Conservation (phyloP, 2,888 invertebrate species). For the Lamellibrachia satsuma region DNA sequence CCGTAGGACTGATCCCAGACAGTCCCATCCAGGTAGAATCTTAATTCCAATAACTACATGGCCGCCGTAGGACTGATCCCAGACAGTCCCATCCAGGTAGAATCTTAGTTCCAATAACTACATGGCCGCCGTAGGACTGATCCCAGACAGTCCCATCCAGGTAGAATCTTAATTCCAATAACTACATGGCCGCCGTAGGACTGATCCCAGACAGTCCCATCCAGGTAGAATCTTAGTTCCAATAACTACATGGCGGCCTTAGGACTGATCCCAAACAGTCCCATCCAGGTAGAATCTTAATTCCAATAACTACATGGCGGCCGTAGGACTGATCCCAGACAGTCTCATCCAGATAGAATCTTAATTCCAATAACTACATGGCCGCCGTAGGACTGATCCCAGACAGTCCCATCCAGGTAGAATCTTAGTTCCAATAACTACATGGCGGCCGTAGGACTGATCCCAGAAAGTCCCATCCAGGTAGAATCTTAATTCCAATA, state of each 20-base stretch:
- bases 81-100: background rate
- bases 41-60: slow-evolving; percentile 74
- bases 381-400: too few relatives aligned
- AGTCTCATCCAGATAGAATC: too few relatives aligned
- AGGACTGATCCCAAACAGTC: background rate
- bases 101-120: slow-evolving; percentile 66
- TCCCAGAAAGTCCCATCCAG: too few relatives aligned
- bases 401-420: too few relatives aligned
- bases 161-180: slow-evolving; percentile 27
- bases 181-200: slow-evolving; percentile 82
- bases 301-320: too few relatives aligned
- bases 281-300: background rate
- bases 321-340: too few relatives aligned
- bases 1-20: slow-evolving; percentile 88
- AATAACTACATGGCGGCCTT: background rate
- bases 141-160: background rate
- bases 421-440: too few relatives aligned
- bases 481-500: too few relatives aligned
- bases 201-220: background rate
- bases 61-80: slow-evolving; percentile 71
- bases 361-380: too few relatives aligned
- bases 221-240: slow-evolving; percentile 27
- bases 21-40: slow-evolving; percentile 52
- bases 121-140: slow-evolving; percentile 77
- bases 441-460: too few relatives aligned